These are phyloP conservation scores for Neogale vison DNA, from an alignment of 2,113 vertebrate species.

Conservation along the genomic window DNA sequence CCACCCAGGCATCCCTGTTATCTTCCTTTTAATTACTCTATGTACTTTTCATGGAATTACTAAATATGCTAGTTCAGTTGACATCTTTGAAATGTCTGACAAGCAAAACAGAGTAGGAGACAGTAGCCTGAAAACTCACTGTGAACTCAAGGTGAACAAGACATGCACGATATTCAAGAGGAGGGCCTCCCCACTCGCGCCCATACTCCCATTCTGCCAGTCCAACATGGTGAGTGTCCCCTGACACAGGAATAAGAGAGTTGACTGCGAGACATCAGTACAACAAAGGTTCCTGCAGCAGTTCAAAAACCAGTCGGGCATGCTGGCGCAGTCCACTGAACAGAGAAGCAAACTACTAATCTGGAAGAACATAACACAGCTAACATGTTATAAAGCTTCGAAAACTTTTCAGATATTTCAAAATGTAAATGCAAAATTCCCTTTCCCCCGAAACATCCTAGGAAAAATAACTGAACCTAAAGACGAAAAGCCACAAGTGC, in stretches of 20 bases:
- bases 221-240: conserved; percentile 95
- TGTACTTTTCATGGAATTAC: background rate
- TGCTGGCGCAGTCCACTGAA: conserved; percentile 31
- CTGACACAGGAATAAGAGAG: conserved; percentile 92
- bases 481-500: background rate
- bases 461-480: conserved; percentile 30
- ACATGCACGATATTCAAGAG: conserved; percentile 87
- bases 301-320: conserved; percentile 88
- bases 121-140: conserved; percentile 83
- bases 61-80: background rate
- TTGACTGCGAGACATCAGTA: conserved; percentile 66
- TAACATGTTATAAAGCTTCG: background rate
- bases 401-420: conserved; percentile 31
- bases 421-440: conserved; percentile 22
- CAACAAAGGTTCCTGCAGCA: conserved; percentile 85
- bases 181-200: conserved; percentile 86
- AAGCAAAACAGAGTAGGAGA: background rate
- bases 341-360: conserved; percentile 87
- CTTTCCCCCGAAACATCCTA: background rate
- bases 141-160: conserved; percentile 90
- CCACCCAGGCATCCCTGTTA: background rate
- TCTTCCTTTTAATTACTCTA: background rate
- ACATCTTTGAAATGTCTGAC: conserved; percentile 33
- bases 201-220: conserved; percentile 87
- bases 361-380: conserved; percentile 78